Percentiles rank a stretch among this genome's conserved stretches.
These are phyloP conservation scores for Gallinago undulata DNA, from an alignment of 2,113 vertebrate genomes.

Conservation along the genomic window DNA sequence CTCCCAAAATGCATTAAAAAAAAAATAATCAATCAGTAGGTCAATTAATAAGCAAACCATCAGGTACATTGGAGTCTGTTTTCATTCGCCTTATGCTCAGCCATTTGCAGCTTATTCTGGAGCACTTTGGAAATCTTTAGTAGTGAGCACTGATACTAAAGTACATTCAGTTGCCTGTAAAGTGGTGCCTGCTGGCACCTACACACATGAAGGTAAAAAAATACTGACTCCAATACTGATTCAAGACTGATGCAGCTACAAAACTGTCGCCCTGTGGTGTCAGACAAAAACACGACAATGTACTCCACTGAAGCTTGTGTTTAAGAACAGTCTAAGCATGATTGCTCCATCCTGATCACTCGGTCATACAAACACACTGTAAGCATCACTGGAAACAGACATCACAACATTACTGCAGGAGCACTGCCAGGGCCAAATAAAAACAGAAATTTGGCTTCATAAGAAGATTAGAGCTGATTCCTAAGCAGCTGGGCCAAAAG, in stretches of 20 bases:
- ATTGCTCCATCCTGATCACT: neutral
- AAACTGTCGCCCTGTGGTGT: neutral
- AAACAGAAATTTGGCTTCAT: neutral
- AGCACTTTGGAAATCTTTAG: neutral
- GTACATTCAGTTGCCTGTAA: neutral
- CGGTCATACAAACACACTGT: neutral
- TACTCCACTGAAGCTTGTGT: neutral
- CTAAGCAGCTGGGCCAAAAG: constrained; percentile 5
- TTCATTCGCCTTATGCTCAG: neutral
- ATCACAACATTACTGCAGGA: neutral
- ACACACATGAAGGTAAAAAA: neutral
- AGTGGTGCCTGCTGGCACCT: neutral
- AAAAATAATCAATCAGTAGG: neutral
- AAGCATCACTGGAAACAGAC: neutral
- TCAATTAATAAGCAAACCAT: neutral
- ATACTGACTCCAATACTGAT: neutral
- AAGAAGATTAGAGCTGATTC: neutral
- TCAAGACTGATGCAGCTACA: neutral
- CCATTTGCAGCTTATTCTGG: neutral
- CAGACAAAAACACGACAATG: neutral
- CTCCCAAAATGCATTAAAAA: neutral
- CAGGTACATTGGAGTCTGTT: neutral
- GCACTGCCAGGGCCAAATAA: neutral
- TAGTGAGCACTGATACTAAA: neutral
- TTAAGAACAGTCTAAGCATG: neutral